Evolutionary conservation across 2,797 vertebrate genomes (phyloP), one percentile per base, ranked within the genome.

Genomic region (Siniperca obscura): DNA sequence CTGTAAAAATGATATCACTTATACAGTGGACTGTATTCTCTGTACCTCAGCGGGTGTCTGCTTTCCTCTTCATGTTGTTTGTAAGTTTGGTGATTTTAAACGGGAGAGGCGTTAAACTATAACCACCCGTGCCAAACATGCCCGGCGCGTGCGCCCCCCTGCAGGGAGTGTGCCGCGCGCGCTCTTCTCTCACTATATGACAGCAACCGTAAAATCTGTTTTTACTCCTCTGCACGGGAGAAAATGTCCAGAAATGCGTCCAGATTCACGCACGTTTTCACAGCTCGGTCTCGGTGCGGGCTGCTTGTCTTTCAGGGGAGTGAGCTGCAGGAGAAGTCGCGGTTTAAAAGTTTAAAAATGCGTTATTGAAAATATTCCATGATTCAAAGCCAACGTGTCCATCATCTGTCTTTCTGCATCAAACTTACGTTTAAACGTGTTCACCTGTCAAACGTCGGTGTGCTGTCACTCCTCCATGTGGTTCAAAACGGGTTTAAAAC

Each of bases 41-140:
- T 3, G 11, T 5, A 80, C 76, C 77, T 86, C 64, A 61, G 73
- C 16, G 6, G 2, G 44, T 42, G 27, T 50, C 64, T 2, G 64
- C 5, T 27, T 42, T 66, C 72, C 19, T 69, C 77, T 21, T 50
- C 80, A 77, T 83, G 44, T 4, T 65, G 30, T 42, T 1, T n/a
- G 10, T 0, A 2, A 50, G 30, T 65, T 70, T 56, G 19, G 4
- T 19, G 60, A 13, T 30, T 53, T 44, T 2, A 42, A 30, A 21
- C 17, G 5, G 25, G 11, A n/a, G 55, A 22, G 12, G 30, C 2
- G 65, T 5, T 8, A 8, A 44, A 4, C 56, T 3, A 38, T 69
- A 56, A 30, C 38, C 9, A 17, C 8, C 52, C 59, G 59, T 69
- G 50, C 40, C 74, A 81, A 21, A 46, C 50, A 7, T 22, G 27